These are phyloP conservation scores for Philonicus albiceps DNA, from an alignment of 2,888 invertebrate genomes.

Conservation along the genomic window DNA sequence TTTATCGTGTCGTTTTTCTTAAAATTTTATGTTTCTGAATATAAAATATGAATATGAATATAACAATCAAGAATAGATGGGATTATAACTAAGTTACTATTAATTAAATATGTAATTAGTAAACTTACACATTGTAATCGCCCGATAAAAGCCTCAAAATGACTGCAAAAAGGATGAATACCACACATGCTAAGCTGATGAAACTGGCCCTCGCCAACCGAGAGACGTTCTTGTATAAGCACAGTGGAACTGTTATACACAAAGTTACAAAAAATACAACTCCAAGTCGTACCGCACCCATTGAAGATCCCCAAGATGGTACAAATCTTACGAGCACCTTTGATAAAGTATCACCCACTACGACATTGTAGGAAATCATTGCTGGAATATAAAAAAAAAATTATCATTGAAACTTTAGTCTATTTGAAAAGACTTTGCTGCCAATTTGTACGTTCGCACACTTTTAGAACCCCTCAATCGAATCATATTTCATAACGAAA, in stretches of 20 bases:
- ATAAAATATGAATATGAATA: too few species aligned
- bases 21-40: too few species aligned
- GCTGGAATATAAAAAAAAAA: slow-evolving; percentile 66
- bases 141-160: slow-evolving; percentile 64
- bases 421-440: background rate
- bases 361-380: slow-evolving; percentile 88
- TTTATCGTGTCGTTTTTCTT: too few species aligned
- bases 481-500: background rate
- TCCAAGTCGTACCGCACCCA: slow-evolving; percentile 63
- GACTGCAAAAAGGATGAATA: slow-evolving; percentile 75
- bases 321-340: slow-evolving; percentile 80
- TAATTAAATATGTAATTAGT: background rate
- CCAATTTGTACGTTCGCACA: background rate
- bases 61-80: too few species aligned
- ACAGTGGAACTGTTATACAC: slow-evolving; percentile 78
- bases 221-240: slow-evolving; percentile 78
- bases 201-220: slow-evolving; percentile 62
- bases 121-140: slow-evolving; percentile 72
- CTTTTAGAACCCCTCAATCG: background rate
- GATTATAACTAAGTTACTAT: background rate
- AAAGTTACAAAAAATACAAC: slow-evolving; percentile 77
- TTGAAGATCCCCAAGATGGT: slow-evolving; percentile 62
- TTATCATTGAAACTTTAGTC: background rate
- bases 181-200: slow-evolving; percentile 71
- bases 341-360: slow-evolving; percentile 85